phyloP scores from a whole-genome alignment of 2,888 invertebrate genomes.

The Unio pictorum region DNA sequence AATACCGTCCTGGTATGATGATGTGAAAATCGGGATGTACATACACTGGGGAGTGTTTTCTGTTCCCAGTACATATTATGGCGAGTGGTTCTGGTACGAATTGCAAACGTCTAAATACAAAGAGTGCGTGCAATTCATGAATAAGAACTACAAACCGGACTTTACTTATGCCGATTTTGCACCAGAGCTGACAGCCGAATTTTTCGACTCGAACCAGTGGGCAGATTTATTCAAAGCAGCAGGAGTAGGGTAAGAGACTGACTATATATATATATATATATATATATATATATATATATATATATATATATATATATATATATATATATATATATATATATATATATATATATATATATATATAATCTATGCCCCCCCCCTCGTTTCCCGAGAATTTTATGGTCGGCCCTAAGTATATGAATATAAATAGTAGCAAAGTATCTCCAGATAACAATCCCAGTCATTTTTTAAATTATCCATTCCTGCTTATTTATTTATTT shows the following conservation, averaged over 20 bases:
- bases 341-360: no score
- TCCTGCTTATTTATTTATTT: no score
- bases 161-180: conserved; percentile 95
- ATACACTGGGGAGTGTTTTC: conserved; percentile 73
- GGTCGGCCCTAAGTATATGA: no score
- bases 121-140: conserved; percentile 80
- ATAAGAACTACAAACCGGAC: conserved; percentile 84
- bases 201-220: conserved; percentile 88
- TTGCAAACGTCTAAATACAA: conserved; percentile 77
- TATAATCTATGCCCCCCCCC: no score
- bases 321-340: no score
- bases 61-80: conserved; percentile 54
- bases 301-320: no score
- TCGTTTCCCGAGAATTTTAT: no score
- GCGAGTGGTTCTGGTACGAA: conserved; percentile 91
- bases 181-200: conserved; percentile 85
- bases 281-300: no score
- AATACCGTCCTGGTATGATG: conserved; percentile 71
- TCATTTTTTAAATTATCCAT: no score
- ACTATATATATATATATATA: no score
- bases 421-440: no score
- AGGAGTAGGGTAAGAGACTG: conserved; percentile 82
- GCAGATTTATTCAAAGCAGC: conserved; percentile 84
- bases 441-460: no score
- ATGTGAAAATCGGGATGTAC: conserved; percentile 73